Percentiles rank a stretch among this genome's conserved stretches.
These are phyloP conservation scores for Thunnus albacares DNA, from an alignment of 2,797 vertebrate genomes.

Conservation along the genomic window DNA sequence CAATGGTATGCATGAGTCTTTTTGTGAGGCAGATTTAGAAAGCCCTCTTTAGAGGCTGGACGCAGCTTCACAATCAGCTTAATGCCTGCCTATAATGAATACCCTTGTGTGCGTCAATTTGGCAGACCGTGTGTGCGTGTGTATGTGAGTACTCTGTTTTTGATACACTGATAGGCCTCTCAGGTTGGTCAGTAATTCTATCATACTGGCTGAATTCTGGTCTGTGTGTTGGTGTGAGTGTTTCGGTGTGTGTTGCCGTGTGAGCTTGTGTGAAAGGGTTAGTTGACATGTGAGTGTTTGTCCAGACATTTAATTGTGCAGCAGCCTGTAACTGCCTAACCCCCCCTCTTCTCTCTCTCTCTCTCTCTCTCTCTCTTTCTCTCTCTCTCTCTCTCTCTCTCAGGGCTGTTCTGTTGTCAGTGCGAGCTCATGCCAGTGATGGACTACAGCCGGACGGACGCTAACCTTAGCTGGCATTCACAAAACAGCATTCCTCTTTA, in stretches of 20 bases:
- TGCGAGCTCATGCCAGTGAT: constrained; percentile 82
- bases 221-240: constrained; percentile 48
- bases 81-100: constrained; percentile 86
- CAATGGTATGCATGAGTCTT: constrained; percentile 85
- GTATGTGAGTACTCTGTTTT: constrained; percentile 48
- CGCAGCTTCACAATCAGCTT: constrained; percentile 86
- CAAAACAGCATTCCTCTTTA: constrained; percentile 84
- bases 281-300: constrained; percentile 75
- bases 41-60: constrained; percentile 85
- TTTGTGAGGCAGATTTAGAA: constrained; percentile 88
- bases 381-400: constrained; percentile 39
- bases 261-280: constrained; percentile 57
- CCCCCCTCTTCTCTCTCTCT: constrained; percentile 37
- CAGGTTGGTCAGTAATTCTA: constrained; percentile 72
- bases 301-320: constrained; percentile 71
- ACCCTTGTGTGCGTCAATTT: constrained; percentile 84
- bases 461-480: constrained; percentile 84
- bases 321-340: constrained; percentile 73
- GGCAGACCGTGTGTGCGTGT: constrained; percentile 53
- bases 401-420: constrained; percentile 79
- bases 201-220: constrained; percentile 53
- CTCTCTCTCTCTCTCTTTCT: constrained; percentile 37
- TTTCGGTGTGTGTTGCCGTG: constrained; percentile 46
- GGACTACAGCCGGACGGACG: constrained; percentile 83
- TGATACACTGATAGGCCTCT: constrained; percentile 67